These are phyloP conservation scores for Phalera bucephala DNA, from an alignment of 2,888 invertebrate species.

Conservation along the genomic window DNA sequence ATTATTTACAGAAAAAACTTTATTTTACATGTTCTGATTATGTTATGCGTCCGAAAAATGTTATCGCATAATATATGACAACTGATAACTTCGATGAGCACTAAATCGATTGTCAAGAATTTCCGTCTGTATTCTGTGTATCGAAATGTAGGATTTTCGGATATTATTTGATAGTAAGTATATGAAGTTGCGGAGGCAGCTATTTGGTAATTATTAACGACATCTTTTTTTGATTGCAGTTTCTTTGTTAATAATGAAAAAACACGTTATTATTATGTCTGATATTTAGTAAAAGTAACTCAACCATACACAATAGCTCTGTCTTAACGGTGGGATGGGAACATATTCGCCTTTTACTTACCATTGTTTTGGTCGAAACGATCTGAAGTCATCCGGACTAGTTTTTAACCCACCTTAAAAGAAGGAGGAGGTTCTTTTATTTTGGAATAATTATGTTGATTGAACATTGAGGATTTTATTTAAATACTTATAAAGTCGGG, in stretches of 20 bases:
- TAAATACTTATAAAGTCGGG: background rate
- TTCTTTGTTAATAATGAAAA: too few species aligned
- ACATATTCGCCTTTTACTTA: conserved; percentile 64
- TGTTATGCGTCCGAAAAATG: too few species aligned
- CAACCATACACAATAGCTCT: conserved; percentile 48
- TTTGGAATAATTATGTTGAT: too few species aligned
- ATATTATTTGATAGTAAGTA: background rate
- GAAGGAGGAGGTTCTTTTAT: too few species aligned
- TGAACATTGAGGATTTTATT: conserved; percentile 2
- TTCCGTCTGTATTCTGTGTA: background rate
- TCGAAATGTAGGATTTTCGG: background rate
- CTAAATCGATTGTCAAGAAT: too few species aligned
- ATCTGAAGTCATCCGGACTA: conserved; percentile 30
- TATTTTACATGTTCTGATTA: too few species aligned
- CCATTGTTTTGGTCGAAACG: conserved; percentile 51
- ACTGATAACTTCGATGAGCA: too few species aligned
- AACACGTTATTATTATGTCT: conserved; percentile 32
- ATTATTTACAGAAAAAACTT: too few species aligned
- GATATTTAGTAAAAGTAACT: conserved; percentile 61
- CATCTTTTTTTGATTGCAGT: too few species aligned
- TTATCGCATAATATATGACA: too few species aligned
- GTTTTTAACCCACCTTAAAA: too few species aligned
- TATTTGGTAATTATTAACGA: background rate
- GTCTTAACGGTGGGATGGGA: conserved; percentile 56
- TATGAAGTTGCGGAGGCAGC: background rate